phyloP scores from a whole-genome alignment of 2,797 vertebrate genomes.

The Semotilus atromaculatus region DNA sequence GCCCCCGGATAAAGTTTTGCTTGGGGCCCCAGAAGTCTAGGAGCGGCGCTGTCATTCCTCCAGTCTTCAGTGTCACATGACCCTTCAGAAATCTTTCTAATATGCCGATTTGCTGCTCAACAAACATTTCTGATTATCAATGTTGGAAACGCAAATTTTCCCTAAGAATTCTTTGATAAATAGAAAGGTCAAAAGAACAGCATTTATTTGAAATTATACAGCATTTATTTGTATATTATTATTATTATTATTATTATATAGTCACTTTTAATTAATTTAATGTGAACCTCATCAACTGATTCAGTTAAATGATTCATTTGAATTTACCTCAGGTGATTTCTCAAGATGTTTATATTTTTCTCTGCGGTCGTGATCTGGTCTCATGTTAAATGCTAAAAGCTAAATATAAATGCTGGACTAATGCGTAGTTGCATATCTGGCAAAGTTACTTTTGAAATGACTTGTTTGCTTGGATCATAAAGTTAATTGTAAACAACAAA shows the following conservation, averaged over 20 bases:
- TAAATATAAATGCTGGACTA: not conserved
- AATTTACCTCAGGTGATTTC: not conserved
- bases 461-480: conserved; percentile 18
- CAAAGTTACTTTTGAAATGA: not conserved
- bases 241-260: too few species aligned
- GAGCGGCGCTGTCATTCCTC: not conserved
- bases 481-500: conserved; percentile 25
- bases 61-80: not conserved
- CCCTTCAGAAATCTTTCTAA: too few species aligned
- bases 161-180: too few species aligned
- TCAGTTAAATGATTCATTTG: not conserved
- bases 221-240: too few species aligned
- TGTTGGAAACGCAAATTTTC: not conserved
- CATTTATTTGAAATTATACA: too few species aligned
- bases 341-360: not conserved
- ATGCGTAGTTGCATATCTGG: not conserved
- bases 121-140: not conserved
- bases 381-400: not conserved
- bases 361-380: not conserved
- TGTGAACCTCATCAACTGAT: not conserved
- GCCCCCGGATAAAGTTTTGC: too few species aligned
- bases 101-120: too few species aligned
- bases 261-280: too few species aligned
- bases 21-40: too few species aligned
- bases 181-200: too few species aligned